Base-by-base conservation (phyloP, 1,140 invertebrate genomes). In the Planococcus citri region DNA sequence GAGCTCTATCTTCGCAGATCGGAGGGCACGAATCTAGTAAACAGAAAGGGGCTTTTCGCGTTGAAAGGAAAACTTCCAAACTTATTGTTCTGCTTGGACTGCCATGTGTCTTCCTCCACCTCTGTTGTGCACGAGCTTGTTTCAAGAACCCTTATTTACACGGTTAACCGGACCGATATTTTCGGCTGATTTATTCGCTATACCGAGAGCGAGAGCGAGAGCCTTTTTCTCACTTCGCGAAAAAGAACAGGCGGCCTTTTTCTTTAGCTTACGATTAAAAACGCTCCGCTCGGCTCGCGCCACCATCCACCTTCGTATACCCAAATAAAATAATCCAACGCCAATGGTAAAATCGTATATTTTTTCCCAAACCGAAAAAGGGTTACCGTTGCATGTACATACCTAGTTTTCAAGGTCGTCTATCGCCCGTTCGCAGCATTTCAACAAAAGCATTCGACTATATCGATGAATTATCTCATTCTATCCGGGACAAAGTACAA, bases 11-110 rank as follows among this genome's bases (percentile, higher is more conserved):
- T 51, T n/a, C 41, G 41, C 41, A 51, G 41, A 51, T 51, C 41
- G 17, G n/a, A 51, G 41, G n/a, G 41, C 41, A 51, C 41, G 41
- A 51, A 51, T 51, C 41, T 51, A 51, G 41, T 20, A 51, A 51
- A 51, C n/a, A 51, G 41, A 51, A 51, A 9, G 41, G 41, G 41
- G 41, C 12, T 51, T 51, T 51, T 51, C 41, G 41, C 41, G 41
- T 51, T 51, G 41, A 51, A 51, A 51, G 41, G 41, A 51, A 51
- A 51, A 51, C 41, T 51, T 51, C 41, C 41, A 51, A 51, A 51
- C 41, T 51, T 51, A 51, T 51, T 51, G 41, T 51, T 51, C 41
- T 51, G 41, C 41, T 51, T 51, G 41, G 41, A 17, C 41, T 51
- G 41, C 41, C 41, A 51, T 51, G 41, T 51, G 41, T 51, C n/a